phyloP scores from a whole-genome alignment of 2,888 invertebrate genomes.

The Cheiracanthium punctorium region DNA sequence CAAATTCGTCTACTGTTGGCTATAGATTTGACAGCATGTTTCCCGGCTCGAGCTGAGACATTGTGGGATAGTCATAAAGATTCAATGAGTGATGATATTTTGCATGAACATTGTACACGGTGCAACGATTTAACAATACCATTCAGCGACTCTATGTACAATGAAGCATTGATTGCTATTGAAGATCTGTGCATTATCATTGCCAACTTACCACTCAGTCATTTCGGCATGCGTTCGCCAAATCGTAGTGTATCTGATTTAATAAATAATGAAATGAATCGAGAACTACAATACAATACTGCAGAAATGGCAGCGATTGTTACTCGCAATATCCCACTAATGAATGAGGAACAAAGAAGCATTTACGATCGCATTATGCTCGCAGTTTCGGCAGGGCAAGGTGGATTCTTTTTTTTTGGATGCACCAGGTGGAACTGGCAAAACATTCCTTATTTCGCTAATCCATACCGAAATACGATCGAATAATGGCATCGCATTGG shows the following conservation, averaged over 20 bases:
- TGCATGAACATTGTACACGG: conserved; percentile 38
- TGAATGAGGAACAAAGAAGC: conserved; percentile 10
- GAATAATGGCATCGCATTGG: conserved; percentile 74
- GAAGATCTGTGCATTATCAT: conserved; percentile 23
- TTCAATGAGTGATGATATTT: conserved; percentile 32
- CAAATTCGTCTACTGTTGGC: conserved; percentile 32
- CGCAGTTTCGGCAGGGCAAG: neutral
- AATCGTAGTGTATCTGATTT: neutral
- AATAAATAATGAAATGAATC: neutral
- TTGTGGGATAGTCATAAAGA: conserved; percentile 10
- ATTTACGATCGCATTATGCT: neutral
- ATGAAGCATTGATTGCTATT: conserved; percentile 35
- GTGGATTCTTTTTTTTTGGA: conserved; percentile 72
- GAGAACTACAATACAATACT: conserved; percentile 9
- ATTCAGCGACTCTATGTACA: conserved; percentile 18
- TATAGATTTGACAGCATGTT: conserved; percentile 34
- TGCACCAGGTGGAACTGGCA: no score
- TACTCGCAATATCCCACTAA: conserved; percentile 19
- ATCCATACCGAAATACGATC: conserved; percentile 74
- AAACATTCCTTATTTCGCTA: no score
- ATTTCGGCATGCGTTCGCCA: neutral
- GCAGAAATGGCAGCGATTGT: conserved; percentile 23
- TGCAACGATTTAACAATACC: conserved; percentile 33
- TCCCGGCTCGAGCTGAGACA: neutral
- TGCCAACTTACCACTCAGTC: neutral